Evolutionary conservation across 1,140 invertebrate species (phyloP).

Genomic region (Drosophila melanica): DNA sequence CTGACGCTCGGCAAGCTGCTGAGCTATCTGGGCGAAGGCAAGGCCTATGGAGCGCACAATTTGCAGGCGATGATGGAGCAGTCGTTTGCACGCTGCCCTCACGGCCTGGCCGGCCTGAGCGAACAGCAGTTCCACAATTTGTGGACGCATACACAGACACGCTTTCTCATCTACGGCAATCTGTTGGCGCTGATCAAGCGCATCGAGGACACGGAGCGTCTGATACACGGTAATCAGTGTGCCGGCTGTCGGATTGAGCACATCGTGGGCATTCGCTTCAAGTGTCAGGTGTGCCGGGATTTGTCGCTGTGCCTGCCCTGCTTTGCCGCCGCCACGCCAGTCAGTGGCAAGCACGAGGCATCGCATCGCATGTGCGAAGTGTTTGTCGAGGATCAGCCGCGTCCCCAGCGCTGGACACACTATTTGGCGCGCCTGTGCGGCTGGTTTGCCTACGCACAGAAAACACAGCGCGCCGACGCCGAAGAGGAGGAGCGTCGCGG

Average conservation of each 20-base stretch:
- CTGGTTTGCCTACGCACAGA: slow-evolving; percentile 49
- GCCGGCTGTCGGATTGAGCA: slow-evolving; percentile 63
- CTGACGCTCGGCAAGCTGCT: slow-evolving; percentile 68
- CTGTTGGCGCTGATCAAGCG: slow-evolving; percentile 73
- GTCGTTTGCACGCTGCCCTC: slow-evolving; percentile 70
- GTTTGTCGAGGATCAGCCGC: slow-evolving; percentile 70
- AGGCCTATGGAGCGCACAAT: slow-evolving; percentile 77
- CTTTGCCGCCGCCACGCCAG: slow-evolving; percentile 63
- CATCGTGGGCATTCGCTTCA: slow-evolving; percentile 79
- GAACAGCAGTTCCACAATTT: slow-evolving; percentile 73
- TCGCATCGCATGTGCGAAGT: slow-evolving; percentile 81
- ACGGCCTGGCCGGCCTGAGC: slow-evolving; percentile 57
- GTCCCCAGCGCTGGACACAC: slow-evolving; percentile 58
- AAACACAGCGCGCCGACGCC: slow-evolving; percentile 31
- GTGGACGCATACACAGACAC: slow-evolving; percentile 71
- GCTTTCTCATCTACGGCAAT: slow-evolving; percentile 79
- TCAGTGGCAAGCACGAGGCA: slow-evolving; percentile 58
- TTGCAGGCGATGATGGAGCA: slow-evolving; percentile 66
- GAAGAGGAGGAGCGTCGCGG: slow-evolving; percentile 72
- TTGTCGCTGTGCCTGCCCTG: slow-evolving; percentile 76
- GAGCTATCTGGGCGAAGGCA: slow-evolving; percentile 70
- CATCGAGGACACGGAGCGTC: slow-evolving; percentile 75
- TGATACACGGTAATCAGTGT: slow-evolving; percentile 76
- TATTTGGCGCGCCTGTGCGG: slow-evolving; percentile 66
- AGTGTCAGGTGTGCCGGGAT: slow-evolving; percentile 76